phyloP scores from a whole-genome alignment of 2,888 invertebrate species.

The Aspidiotus destructor region DNA sequence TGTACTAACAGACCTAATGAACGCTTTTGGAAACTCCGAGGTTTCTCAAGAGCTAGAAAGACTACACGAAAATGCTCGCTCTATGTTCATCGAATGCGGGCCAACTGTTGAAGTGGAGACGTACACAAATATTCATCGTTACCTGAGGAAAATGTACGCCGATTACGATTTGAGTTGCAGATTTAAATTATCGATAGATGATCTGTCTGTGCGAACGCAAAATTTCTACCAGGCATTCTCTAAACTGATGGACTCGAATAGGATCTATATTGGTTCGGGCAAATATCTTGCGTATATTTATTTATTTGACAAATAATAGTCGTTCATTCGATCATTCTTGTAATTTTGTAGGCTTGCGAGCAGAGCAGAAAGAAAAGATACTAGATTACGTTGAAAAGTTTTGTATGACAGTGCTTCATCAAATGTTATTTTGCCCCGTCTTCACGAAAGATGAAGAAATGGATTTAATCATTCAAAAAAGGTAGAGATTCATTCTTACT shows the following conservation, averaged over 20 bases:
- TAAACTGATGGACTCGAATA: constrained; percentile 59
- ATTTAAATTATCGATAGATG: constrained; percentile 60
- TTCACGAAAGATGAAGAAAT: constrained; percentile 87
- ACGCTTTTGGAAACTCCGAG: constrained; percentile 37
- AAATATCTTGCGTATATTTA: neutral
- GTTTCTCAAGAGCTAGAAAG: constrained; percentile 40
- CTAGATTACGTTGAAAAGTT: constrained; percentile 91
- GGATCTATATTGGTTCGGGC: constrained; percentile 48
- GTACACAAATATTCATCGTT: constrained; percentile 56
- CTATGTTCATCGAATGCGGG: constrained; percentile 44
- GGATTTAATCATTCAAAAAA: constrained; percentile 83
- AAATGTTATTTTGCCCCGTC: constrained; percentile 74
- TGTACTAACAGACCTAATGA: constrained; percentile 36
- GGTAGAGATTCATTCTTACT: constrained; percentile 39
- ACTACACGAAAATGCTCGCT: constrained; percentile 44
- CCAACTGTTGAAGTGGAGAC: constrained; percentile 52
- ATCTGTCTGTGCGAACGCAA: constrained; percentile 81
- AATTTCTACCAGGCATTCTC: constrained; percentile 70
- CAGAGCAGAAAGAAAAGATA: constrained; percentile 68
- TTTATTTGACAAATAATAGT: neutral
- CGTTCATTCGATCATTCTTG: neutral
- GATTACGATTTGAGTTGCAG: constrained; percentile 36
- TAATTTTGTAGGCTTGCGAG: constrained; percentile 47
- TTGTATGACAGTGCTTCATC: constrained; percentile 81
- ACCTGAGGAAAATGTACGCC: constrained; percentile 47